Evolutionary conservation across 2,113 vertebrate species (phyloP), one percentile per base, ranked within the genome.

Genomic region (Collichthys lucidus): DNA sequence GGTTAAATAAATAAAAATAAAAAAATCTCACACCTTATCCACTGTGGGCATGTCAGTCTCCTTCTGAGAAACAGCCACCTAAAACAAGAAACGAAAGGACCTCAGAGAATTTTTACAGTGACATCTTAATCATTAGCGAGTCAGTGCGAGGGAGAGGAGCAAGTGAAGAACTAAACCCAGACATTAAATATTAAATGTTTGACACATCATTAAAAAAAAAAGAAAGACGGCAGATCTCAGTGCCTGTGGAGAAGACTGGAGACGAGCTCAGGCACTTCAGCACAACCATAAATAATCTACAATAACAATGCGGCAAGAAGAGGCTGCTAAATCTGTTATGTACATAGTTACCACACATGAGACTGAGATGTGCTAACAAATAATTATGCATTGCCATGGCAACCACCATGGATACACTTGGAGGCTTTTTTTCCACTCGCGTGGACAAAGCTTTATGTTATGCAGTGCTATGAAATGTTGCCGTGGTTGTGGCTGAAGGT

Each of bases 21-120:
- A 44, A 57, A 74, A 57, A 60, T 11, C 24, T 68, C 78, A n/a
- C 53, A 94, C 94, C 94, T 92, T 82, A 74, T 86, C 85, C 31
- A 89, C 77, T 66, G 91, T 83, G 47, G 14, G 77, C 67, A 85
- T 57, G 53, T 86, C 87, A 16, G 83, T 24, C 52, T 88, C 88
- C 82, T 82, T 89, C 74, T 86, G 87, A 57, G 89, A 49, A 80
- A 83, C 79, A 40, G 93, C 85, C 66, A 92, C 91, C 94, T 95
- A 68, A 29, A 84, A 84, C 5, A 40, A 84, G 47, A 89, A 70
- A 86, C 44, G 17, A 74, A 76, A 86, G 16, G 11, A 61, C 53
- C 11, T 40, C 47, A 47, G 59, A 65, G 14, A 80, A 77, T 74
- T 11, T 11, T 71, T 24, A 42, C 47, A 71, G 22, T 24, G 8